These are phyloP conservation scores for Scomber scombrus DNA, from an alignment of 2,113 vertebrate genomes.

Conservation along the genomic window DNA sequence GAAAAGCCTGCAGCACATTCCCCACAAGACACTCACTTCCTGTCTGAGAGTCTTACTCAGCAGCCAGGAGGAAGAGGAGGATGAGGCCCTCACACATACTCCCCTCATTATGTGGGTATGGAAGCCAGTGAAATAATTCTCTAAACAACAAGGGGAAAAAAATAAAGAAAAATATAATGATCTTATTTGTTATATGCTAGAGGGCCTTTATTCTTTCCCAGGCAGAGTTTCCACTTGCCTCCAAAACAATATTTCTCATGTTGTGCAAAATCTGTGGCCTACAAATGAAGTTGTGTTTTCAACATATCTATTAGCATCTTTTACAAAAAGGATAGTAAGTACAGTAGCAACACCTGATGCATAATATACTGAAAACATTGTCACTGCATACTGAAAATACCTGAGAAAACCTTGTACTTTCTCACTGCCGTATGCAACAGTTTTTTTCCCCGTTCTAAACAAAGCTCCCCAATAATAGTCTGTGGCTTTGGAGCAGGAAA, in stretches of 20 bases:
- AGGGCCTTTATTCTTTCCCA: neutral
- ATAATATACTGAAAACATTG: conserved; percentile 1
- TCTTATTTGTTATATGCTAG: neutral
- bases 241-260: conserved; percentile 1
- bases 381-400: conserved; percentile 2
- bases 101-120: conserved; percentile 25
- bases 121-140: conserved; percentile 17
- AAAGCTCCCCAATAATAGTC: conserved; percentile 56
- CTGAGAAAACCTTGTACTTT: neutral
- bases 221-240: conserved; percentile 4
- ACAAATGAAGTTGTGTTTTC: neutral
- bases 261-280: neutral
- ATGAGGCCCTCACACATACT: conserved; percentile 47
- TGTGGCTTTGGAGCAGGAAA: conserved; percentile 62
- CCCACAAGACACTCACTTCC: conserved; percentile 83
- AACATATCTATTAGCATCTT: neutral
- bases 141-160: neutral
- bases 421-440: neutral
- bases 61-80: conserved; percentile 72
- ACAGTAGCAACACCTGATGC: neutral
- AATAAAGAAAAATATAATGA: conserved; percentile 10
- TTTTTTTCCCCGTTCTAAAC: conserved; percentile 8
- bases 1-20: conserved; percentile 81
- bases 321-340: neutral
- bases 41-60: conserved; percentile 80